Evolutionary conservation across 2,888 invertebrate species (phyloP).

Genomic region (Homarus gammarus): DNA sequence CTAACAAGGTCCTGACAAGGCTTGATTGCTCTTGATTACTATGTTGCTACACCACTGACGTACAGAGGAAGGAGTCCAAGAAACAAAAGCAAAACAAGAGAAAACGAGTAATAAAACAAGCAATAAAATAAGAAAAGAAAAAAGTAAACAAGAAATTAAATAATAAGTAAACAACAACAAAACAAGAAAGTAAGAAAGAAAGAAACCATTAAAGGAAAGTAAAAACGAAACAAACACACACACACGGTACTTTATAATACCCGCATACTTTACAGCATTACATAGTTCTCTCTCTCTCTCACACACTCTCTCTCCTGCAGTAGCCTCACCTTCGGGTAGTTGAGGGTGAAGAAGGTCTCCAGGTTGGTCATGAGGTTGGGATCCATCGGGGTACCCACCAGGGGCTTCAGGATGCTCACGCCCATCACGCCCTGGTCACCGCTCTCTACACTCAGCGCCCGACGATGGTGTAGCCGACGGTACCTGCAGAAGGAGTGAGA

Average conservation of each 20-base stretch:
- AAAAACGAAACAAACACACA: not conserved
- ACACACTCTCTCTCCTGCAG: not conserved
- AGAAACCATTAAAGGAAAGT: not conserved
- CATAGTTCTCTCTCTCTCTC: too few relatives aligned
- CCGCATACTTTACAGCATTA: too few relatives aligned
- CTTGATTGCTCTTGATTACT: too few relatives aligned
- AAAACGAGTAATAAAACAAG: too few relatives aligned
- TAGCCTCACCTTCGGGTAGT: slow-evolving; percentile 88
- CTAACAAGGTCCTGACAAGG: too few relatives aligned
- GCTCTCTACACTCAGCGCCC: slow-evolving; percentile 37
- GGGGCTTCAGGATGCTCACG: slow-evolving; percentile 94
- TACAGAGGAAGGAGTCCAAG: too few relatives aligned
- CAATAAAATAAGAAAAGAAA: too few relatives aligned
- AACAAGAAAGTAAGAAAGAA: not conserved
- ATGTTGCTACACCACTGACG: too few relatives aligned
- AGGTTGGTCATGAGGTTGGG: slow-evolving; percentile 93
- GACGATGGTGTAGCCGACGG: slow-evolving; percentile 57
- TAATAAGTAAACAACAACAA: too few relatives aligned
- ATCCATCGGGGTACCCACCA: slow-evolving; percentile 90
- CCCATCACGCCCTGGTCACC: slow-evolving; percentile 82
- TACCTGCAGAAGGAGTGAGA: slow-evolving; percentile 37
- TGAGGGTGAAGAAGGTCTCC: slow-evolving; percentile 96
- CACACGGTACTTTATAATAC: not conserved
- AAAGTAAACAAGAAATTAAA: too few relatives aligned
- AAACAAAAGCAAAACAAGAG: too few relatives aligned